These are phyloP conservation scores for Latheticus oryzae DNA, from an alignment of 2,888 invertebrate genomes.

Conservation along the genomic window DNA sequence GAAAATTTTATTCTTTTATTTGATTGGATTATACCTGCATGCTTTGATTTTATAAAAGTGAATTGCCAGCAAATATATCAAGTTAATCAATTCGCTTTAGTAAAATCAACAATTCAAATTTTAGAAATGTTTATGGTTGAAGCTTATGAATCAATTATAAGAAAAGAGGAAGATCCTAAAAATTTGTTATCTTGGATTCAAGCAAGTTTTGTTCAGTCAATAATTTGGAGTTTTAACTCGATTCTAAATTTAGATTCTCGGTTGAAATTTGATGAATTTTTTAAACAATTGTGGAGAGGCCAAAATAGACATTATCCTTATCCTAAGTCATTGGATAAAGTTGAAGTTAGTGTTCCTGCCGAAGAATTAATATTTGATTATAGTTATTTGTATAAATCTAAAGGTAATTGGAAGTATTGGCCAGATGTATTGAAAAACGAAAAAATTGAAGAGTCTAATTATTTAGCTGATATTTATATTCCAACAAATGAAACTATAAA, in stretches of 20 bases:
- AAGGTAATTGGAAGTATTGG: conserved; percentile 72
- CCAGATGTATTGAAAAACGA: conserved; percentile 68
- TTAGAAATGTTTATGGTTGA: conserved; percentile 61
- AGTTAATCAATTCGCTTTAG: conserved; percentile 60
- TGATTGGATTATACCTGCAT: conserved; percentile 71
- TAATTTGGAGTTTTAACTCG: conserved; percentile 86
- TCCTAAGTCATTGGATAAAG: conserved; percentile 67
- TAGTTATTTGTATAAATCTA: conserved; percentile 70
- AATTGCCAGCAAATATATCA: conserved; percentile 63
- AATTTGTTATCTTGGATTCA: conserved; percentile 68
- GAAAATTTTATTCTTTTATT: conserved; percentile 62
- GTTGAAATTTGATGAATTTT: conserved; percentile 62
- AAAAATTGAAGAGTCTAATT: conserved; percentile 64
- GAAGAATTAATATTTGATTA: conserved; percentile 71
- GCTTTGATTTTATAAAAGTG: conserved; percentile 67
- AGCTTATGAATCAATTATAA: conserved; percentile 53
- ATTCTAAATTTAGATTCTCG: conserved; percentile 65
- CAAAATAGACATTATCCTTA: conserved; percentile 63
- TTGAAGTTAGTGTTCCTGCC: conserved; percentile 70
- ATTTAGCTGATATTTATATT: conserved; percentile 65
- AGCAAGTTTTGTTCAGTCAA: conserved; percentile 67
- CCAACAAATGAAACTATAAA: conserved; percentile 72
- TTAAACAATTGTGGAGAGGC: conserved; percentile 61
- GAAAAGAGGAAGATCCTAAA: conserved; percentile 62
- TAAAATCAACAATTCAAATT: conserved; percentile 60